Evolutionary conservation across 1,140 invertebrate genomes (phyloP).

Genomic region (Brachionus asplanchnoidis): DNA sequence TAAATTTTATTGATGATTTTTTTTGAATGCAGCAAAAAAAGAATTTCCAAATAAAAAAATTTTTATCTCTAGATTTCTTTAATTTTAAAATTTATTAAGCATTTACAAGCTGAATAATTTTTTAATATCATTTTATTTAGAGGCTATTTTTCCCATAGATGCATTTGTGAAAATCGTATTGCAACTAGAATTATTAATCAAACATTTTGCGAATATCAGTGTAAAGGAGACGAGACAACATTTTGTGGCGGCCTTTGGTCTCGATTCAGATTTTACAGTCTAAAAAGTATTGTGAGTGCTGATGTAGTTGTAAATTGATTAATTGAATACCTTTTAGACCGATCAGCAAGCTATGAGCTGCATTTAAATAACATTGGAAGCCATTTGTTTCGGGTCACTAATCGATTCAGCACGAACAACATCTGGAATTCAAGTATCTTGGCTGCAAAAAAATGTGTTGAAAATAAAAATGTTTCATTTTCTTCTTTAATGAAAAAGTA

Average conservation of each 20-base stretch:
- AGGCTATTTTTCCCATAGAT: not conserved
- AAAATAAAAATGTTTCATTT: not conserved
- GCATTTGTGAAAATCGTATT: not conserved
- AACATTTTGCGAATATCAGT: not conserved
- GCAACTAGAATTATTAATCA: not conserved
- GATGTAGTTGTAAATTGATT: not conserved
- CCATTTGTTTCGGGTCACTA: not conserved
- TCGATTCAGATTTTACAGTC: not conserved
- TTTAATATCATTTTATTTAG: not conserved
- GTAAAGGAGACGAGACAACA: not conserved
- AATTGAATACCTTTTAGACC: not conserved
- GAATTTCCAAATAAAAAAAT: too few relatives aligned
- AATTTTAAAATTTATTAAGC: too few relatives aligned
- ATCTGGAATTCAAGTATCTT: not conserved
- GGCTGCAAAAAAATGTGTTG: not conserved
- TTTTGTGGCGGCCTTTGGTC: not conserved
- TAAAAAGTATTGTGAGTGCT: not conserved
- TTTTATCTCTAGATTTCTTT: too few relatives aligned
- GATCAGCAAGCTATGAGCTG: not conserved
- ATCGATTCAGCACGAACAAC: not conserved
- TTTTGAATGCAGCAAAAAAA: too few relatives aligned
- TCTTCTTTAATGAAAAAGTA: not conserved
- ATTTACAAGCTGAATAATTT: too few relatives aligned
- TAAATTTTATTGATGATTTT: too few relatives aligned
- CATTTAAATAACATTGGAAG: not conserved